Evolutionary conservation across 2,888 invertebrate genomes (phyloP).

Genomic region (Autographa pulchrina): DNA sequence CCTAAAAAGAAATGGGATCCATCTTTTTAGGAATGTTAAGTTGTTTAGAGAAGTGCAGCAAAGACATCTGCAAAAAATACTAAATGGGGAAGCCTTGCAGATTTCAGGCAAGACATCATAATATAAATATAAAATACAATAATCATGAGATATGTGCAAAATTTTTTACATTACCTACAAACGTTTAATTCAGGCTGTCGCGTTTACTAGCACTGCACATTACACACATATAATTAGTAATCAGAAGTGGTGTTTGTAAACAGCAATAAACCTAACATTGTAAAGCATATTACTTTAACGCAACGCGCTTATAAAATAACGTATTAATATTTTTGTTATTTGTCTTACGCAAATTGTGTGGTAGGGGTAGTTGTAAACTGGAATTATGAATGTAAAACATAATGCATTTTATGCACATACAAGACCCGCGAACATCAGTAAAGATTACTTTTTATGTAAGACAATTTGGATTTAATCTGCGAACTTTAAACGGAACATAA

Average conservation of each 20-base stretch:
- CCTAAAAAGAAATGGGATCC: no score
- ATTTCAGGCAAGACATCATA: background rate
- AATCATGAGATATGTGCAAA: background rate
- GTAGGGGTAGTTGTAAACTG: background rate
- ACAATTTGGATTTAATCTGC: no score
- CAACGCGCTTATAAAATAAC: constrained; percentile 35
- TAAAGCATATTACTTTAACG: constrained; percentile 19
- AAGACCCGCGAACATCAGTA: background rate
- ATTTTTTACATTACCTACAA: background rate
- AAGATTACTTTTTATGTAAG: background rate
- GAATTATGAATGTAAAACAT: background rate
- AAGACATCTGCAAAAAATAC: background rate
- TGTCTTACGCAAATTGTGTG: constrained; percentile 14
- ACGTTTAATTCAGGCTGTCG: background rate
- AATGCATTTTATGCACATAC: background rate
- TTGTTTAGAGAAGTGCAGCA: no score
- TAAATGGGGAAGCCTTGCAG: background rate
- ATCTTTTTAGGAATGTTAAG: no score
- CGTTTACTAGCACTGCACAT: constrained; percentile 7
- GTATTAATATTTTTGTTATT: constrained; percentile 15
- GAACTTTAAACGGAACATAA: background rate
- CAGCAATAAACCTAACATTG: constrained; percentile 33
- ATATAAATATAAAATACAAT: background rate
- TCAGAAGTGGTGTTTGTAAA: constrained; percentile 40
- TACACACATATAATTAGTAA: constrained; percentile 14